Base-by-base conservation (phyloP, 2,797 vertebrate genomes). In the Galagoides demidoff region DNA sequence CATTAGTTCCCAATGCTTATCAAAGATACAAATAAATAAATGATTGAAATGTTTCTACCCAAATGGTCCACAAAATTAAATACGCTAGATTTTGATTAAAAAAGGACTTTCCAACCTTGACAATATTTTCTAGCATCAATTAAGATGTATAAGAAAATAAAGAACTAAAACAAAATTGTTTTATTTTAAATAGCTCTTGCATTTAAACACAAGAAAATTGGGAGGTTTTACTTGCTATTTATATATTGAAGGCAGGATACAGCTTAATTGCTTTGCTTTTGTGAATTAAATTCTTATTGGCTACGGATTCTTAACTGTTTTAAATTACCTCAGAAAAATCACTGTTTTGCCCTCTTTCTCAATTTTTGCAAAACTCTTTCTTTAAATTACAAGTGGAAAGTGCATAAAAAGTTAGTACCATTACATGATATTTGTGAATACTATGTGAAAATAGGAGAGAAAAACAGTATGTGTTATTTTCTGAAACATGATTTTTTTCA, bases 401-500 rank as follows among this genome's bases (percentile, higher is more conserved):
- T 64, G 27, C 73, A 57, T 13, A 71, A 43, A 22, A 94, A 61
- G 20, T 70, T 59, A 87, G 29, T 74, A 89, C 37, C 19, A 78
- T 87, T 94, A 59, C 59, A 45, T 77, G 29, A 37, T 78, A 70
- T 89, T 93, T 93, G 49, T 83, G 87, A 95, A 90, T 27, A 74
- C 4, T 66, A 31, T 83, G 49, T 64, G 79, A 77, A 96, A 92
- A 85, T 23, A 63, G 16, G 43, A 92, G 3, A 90, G 89, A 68
- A 96, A 92, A 95, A 92, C 19, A 84, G n/a, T 92, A 68, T 13
- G 19, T n/a, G 43, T 96, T 85, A 61, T 94, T 96, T 96, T 97
- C 92, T 88, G 85, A 94, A 96, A 97, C 88, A 82, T 92, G 20
- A 91, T 97, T 97, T 98, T 98, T 85, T 98, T 97, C 85, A 89